Conservation (phyloP, 2,113 vertebrate species). For the Glaucidium brasilianum region DNA sequence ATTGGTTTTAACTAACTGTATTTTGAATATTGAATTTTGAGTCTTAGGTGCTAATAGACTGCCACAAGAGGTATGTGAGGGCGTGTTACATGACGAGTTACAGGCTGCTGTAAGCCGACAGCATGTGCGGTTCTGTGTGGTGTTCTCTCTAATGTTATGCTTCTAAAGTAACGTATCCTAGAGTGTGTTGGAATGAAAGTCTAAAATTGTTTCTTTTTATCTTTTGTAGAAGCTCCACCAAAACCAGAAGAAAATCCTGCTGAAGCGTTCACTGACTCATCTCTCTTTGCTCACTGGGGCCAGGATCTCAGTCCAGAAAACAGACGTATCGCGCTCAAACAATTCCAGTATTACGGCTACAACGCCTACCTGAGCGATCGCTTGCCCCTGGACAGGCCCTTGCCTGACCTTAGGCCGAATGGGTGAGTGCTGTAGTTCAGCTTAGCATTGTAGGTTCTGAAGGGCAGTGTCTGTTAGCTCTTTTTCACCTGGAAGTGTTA, state of each 20-base stretch:
- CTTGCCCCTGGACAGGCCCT: constrained; percentile 85
- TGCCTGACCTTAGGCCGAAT: constrained; percentile 91
- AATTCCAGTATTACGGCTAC: constrained; percentile 98
- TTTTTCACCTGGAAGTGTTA: background rate
- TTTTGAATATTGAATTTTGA: background rate
- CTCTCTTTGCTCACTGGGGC: constrained; percentile 95
- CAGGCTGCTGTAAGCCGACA: background rate
- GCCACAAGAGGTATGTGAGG: rapidly evolving
- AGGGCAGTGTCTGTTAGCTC: background rate
- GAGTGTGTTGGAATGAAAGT: background rate
- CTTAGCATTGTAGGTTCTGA: rapidly evolving
- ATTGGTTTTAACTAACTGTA: background rate
- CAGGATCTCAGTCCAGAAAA: constrained; percentile 90
- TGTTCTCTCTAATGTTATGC: rapidly evolving
- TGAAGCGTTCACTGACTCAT: constrained; percentile 89
- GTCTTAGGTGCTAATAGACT: background rate
- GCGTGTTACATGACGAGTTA: background rate
- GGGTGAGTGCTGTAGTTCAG: constrained; percentile 79
- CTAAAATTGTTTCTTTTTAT: background rate
- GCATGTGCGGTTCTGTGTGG: background rate
- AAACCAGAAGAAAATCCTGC: constrained; percentile 80
- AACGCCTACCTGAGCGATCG: constrained; percentile 97
- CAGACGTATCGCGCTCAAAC: constrained; percentile 86
- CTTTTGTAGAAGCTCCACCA: constrained; percentile 83
- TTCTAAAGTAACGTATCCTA: background rate